Base-by-base conservation (phyloP, 2,888 invertebrate species). In the Diogma glabrata region DNA sequence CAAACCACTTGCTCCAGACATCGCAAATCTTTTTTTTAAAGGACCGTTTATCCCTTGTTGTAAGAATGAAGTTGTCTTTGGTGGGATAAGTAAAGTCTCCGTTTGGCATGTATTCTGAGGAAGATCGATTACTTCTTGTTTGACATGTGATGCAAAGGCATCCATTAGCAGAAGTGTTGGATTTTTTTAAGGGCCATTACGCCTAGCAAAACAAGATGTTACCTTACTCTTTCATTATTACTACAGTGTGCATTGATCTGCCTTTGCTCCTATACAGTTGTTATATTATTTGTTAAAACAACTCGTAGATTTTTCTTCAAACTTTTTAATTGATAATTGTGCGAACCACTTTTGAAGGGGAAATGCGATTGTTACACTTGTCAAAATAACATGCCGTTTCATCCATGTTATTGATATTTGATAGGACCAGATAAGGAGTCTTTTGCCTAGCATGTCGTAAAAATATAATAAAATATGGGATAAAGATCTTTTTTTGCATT, bases 1-100 rank as follows among this genome's bases (percentile, higher is more conserved):
- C 40, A 40, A 40, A 16, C 40, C 40, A 40, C 40, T 40, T 10
- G 40, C 17, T 40, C 40, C 40, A 40, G 17, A 40, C 12, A 17
- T 17, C 17, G n/a, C 40, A 17, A 14, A 40, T 40, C 40, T 4
- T 17, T 16, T 40, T 40, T 40, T 40, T 40, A 40, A 40, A 40
- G n/a, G 40, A 17, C n/a, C 40, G 17, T 40, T 40, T 40, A 40
- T 40, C 10, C 16, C n/a, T 16, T 16, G 40, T 40, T 40, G 40
- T 40, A 17, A 16, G 40, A 16, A 40, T 16, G 40, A 40, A 10
- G 40, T 40, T 40, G 40, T 40, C 17, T 40, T 40, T n/a, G 16
- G 12, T 28, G 28, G 28, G n/a, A n/a, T n/a, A n/a, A n/a, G n/a
- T n/a, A n/a, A n/a, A n/a, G n/a, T n/a, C 28, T 38, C 38, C 9